phyloP scores from a whole-genome alignment of 2,113 vertebrate genomes.

The Gobiocypris rarus region DNA sequence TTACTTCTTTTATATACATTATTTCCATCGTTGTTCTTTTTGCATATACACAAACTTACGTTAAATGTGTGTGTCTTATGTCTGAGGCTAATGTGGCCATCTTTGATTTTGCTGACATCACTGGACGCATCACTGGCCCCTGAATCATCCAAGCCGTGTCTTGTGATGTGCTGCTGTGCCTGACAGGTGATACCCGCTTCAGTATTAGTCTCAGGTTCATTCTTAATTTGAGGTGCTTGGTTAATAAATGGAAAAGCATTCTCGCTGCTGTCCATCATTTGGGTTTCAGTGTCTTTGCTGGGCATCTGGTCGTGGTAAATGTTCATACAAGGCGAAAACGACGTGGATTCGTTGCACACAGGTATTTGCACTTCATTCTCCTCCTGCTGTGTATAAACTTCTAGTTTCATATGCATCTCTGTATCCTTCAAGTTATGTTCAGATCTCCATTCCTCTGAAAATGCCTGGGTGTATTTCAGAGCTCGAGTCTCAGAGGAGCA shows the following conservation, averaged over 20 bases:
- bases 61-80: not conserved
- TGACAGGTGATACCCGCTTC: not conserved
- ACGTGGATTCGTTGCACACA: not conserved
- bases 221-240: conserved; percentile 40
- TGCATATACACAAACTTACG: not conserved
- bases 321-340: conserved; percentile 16
- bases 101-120: not conserved
- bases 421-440: conserved; percentile 14
- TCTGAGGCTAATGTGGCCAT: not conserved
- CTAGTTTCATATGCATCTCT: conserved; percentile 48
- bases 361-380: not conserved
- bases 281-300: conserved; percentile 28
- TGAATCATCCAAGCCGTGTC: not conserved
- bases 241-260: not conserved
- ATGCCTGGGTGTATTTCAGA: not conserved
- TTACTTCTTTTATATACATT: no score
- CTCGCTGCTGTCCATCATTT: not conserved
- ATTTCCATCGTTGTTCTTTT: no score
- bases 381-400: conserved; percentile 30
- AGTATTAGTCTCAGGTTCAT: conserved; percentile 30
- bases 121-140: not conserved
- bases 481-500: not conserved
- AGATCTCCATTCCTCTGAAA: conserved; percentile 10
- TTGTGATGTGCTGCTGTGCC: not conserved
- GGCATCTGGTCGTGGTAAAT: not conserved